Evolutionary conservation across 2,888 invertebrate species (phyloP).

Genomic region (Eupithecia vulgata): DNA sequence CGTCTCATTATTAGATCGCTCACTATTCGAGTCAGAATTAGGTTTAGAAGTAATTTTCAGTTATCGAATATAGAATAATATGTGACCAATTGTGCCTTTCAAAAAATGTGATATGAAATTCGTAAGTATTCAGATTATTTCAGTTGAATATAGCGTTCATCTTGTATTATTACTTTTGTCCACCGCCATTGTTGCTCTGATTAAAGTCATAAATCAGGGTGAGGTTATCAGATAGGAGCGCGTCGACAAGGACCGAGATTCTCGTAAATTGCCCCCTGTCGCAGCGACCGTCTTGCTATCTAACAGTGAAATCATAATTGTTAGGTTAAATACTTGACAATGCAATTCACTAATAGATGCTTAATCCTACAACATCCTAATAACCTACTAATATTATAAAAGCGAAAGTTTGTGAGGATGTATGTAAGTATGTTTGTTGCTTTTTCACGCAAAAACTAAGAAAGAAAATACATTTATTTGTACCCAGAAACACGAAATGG

Average conservation of each 20-base stretch:
- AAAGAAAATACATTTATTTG: no score
- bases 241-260: constrained; percentile 33
- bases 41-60: no score
- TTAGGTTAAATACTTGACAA: constrained; percentile 22
- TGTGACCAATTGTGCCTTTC: background rate
- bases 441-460: no score
- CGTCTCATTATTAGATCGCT: no score
- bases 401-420: no score
- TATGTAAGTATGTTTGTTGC: no score
- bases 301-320: constrained; percentile 34
- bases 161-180: constrained; percentile 18
- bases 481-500: no score
- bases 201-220: constrained; percentile 37
- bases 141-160: background rate
- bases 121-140: constrained; percentile 4
- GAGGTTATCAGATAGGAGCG: constrained; percentile 35
- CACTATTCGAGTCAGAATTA: no score
- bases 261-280: constrained; percentile 36
- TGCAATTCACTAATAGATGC: background rate
- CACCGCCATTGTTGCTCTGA: constrained; percentile 33
- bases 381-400: no score
- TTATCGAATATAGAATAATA: no score
- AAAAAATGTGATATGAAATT: background rate
- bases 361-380: background rate
- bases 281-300: constrained; percentile 30